Conservation (phyloP, 2,888 invertebrate species). For the Acronicta alni region DNA sequence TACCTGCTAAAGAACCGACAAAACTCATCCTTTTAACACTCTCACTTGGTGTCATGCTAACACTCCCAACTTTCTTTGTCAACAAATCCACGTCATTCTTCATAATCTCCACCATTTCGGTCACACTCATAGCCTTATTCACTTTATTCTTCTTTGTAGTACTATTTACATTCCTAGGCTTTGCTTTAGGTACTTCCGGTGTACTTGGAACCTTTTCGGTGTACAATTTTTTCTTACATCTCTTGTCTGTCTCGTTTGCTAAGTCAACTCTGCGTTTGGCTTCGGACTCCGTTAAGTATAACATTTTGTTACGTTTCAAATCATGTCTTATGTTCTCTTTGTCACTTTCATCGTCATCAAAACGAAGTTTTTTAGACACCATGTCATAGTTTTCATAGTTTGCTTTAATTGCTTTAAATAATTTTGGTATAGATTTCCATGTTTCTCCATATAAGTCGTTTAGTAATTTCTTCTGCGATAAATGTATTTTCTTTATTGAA, state of each 20-base stretch:
- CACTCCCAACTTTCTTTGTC: slow-evolving; percentile 66
- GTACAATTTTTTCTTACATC: slow-evolving; percentile 79
- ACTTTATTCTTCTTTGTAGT: slow-evolving; percentile 72
- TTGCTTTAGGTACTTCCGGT: slow-evolving; percentile 71
- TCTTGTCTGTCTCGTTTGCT: slow-evolving; percentile 67
- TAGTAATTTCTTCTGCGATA: slow-evolving; percentile 80
- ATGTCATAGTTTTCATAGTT: slow-evolving; percentile 70
- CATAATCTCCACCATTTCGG: slow-evolving; percentile 76
- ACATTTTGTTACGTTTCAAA: slow-evolving; percentile 69
- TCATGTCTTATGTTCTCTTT: slow-evolving; percentile 77
- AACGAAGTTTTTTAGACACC: slow-evolving; percentile 75
- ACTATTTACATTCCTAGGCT: slow-evolving; percentile 67
- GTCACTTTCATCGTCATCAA: slow-evolving; percentile 77
- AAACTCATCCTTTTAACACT: slow-evolving; percentile 79
- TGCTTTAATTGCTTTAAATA: slow-evolving; percentile 75
- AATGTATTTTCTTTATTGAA: slow-evolving; percentile 77
- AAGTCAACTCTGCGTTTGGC: slow-evolving; percentile 67
- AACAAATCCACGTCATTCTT: slow-evolving; percentile 66
- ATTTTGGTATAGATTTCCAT: slow-evolving; percentile 86
- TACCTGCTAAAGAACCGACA: slow-evolving; percentile 89
- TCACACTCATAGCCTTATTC: slow-evolving; percentile 76
- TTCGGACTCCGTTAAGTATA: slow-evolving; percentile 78
- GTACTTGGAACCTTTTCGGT: slow-evolving; percentile 76
- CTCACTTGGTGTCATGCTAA: slow-evolving; percentile 62
- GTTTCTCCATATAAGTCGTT: slow-evolving; percentile 88